phyloP scores from a whole-genome alignment of 2,797 vertebrate species.

The Tapirus indicus region DNA sequence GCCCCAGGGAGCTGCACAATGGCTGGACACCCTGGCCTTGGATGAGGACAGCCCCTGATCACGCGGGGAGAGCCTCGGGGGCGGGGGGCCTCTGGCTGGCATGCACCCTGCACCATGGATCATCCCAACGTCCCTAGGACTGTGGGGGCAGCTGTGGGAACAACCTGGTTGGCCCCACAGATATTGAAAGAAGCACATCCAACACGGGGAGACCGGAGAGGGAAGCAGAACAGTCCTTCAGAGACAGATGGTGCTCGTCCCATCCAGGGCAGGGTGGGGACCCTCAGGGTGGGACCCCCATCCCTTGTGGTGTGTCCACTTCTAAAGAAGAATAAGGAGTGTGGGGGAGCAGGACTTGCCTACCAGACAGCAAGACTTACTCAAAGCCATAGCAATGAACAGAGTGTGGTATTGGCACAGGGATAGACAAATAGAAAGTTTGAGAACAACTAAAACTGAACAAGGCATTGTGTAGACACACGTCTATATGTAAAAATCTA shows the following conservation, averaged over 20 bases:
- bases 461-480: not conserved
- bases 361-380: not conserved
- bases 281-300: not conserved
- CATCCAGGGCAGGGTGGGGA: not conserved
- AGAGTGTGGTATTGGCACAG: not conserved
- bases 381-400: not conserved
- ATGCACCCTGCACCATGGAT: fast-evolving
- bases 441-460: not conserved
- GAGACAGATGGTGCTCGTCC: not conserved
- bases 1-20: not conserved
- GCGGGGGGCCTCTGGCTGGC: not conserved
- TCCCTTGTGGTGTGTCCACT: not conserved
- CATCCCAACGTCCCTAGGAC: not conserved
- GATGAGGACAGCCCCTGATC: not conserved
- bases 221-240: not conserved
- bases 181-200: not conserved
- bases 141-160: not conserved
- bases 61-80: not conserved
- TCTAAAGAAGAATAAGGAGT: not conserved
- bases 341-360: not conserved
- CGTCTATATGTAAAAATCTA: not conserved
- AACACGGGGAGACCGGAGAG: fast-evolving
- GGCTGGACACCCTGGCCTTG: not conserved
- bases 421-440: not conserved
- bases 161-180: not conserved